Conservation (phyloP, 2,113 vertebrate genomes). For the Pangasianodon gigas region DNA sequence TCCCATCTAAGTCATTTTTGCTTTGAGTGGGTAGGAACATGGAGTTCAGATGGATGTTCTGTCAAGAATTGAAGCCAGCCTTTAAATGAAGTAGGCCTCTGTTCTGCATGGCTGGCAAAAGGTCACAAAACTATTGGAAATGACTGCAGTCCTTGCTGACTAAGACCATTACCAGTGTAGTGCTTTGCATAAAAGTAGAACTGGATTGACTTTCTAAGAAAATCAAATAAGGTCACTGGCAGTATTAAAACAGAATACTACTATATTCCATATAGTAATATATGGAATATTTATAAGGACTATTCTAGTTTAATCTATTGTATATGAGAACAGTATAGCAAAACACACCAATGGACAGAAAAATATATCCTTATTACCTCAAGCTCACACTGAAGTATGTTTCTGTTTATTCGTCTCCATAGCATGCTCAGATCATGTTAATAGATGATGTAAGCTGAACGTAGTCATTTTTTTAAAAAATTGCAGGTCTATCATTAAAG, state of each 20-base stretch:
- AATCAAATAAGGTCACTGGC: constrained; percentile 48
- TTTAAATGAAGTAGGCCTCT: constrained; percentile 18
- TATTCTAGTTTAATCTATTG: no score
- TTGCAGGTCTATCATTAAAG: no score
- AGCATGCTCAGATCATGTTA: no score
- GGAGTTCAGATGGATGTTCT: constrained; percentile 45
- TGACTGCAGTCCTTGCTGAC: constrained; percentile 45
- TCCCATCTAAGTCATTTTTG: constrained; percentile 22
- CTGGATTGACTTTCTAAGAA: constrained; percentile 34
- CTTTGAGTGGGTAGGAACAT: constrained; percentile 9
- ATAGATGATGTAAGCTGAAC: no score
- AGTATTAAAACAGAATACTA: no score
- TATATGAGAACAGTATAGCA: no score
- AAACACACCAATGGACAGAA: no score
- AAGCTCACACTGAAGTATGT: no score
- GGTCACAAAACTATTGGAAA: constrained; percentile 26
- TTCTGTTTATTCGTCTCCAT: no score
- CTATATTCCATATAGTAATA: no score
- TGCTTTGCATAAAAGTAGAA: constrained; percentile 31
- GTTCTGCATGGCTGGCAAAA: constrained; percentile 28
- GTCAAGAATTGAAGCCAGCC: constrained; percentile 37
- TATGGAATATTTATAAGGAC: not conserved
- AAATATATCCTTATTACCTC: no score
- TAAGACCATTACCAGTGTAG: constrained; percentile 23
- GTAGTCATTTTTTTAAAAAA: no score